phyloP scores from a whole-genome alignment of 2,888 invertebrate genomes.

The Trypoxylon attenuatum region DNA sequence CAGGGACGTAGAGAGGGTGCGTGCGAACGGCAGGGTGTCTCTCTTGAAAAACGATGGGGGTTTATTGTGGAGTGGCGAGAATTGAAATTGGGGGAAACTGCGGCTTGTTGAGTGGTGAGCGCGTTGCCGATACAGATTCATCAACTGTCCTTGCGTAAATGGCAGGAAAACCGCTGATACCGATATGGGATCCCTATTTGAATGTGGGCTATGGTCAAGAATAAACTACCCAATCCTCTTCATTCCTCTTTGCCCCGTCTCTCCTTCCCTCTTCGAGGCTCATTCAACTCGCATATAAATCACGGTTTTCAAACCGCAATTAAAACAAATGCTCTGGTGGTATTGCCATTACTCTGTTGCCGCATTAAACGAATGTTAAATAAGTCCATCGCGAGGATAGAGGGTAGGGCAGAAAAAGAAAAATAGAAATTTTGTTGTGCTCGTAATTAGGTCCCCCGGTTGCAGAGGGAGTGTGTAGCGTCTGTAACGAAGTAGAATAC shows the following conservation, averaged over 20 bases:
- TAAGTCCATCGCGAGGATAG: not conserved
- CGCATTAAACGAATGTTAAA: too few relatives aligned
- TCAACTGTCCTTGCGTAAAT: conserved; percentile 50
- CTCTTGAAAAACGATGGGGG: conserved; percentile 51
- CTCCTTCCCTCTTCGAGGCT: not conserved
- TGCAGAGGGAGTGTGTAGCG: not conserved
- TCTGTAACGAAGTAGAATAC: not conserved
- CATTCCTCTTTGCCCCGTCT: too few relatives aligned
- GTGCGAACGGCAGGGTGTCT: conserved; percentile 16
- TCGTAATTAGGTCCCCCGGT: not conserved
- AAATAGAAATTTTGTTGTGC: not conserved
- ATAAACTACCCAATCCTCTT: not conserved
- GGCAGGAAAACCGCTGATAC: conserved; percentile 54
- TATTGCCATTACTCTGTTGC: too few relatives aligned
- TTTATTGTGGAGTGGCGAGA: conserved; percentile 36
- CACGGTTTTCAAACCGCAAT: too few relatives aligned
- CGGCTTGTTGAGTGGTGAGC: conserved; percentile 40
- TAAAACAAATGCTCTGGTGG: too few relatives aligned
- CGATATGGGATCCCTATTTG: conserved; percentile 39
- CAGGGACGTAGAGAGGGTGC: conserved; percentile 19
- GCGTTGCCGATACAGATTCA: conserved; percentile 46
- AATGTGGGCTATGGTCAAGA: conserved; percentile 11
- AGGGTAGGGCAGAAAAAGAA: not conserved
- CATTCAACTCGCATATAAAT: too few relatives aligned
- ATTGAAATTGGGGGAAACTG: conserved; percentile 55